Evolutionary conservation across 2,797 vertebrate genomes (phyloP).

Genomic region (Cuculus canorus): DNA sequence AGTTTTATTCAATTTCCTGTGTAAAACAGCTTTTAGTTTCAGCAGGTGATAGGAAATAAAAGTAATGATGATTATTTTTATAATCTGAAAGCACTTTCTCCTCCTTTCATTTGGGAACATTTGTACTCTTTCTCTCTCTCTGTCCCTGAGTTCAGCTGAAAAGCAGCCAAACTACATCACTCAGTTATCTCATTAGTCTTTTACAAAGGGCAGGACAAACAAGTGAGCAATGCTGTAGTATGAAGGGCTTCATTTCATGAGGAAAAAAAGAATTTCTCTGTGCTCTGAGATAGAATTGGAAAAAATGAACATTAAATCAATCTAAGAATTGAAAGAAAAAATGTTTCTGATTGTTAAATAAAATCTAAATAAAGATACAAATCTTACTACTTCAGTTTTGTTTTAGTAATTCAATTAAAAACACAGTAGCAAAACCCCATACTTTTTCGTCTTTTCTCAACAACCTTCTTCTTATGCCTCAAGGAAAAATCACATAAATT

Average conservation of each 20-base stretch:
- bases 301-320: not conserved
- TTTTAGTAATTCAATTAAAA: not conserved
- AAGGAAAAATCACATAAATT: not conserved
- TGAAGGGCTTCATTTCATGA: not conserved
- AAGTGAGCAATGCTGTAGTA: not conserved
- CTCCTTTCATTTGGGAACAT: constrained; percentile 31
- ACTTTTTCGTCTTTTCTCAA: not conserved
- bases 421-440: not conserved
- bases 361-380: not conserved
- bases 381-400: not conserved
- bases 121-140: not conserved
- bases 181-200: constrained; percentile 36
- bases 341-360: not conserved
- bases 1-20: not conserved
- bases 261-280: not conserved
- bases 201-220: constrained; percentile 24
- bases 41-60: not conserved
- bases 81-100: constrained; percentile 24
- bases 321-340: not conserved
- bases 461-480: not conserved
- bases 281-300: not conserved
- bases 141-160: constrained; percentile 37
- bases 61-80: constrained; percentile 25
- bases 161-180: constrained; percentile 39
- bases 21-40: not conserved